A percentile compares a stretch with the other conserved stretches of the same genome.
phyloP scores from a whole-genome alignment of 2,797 vertebrate genomes.

The Muraenolepis orangiensis region DNA sequence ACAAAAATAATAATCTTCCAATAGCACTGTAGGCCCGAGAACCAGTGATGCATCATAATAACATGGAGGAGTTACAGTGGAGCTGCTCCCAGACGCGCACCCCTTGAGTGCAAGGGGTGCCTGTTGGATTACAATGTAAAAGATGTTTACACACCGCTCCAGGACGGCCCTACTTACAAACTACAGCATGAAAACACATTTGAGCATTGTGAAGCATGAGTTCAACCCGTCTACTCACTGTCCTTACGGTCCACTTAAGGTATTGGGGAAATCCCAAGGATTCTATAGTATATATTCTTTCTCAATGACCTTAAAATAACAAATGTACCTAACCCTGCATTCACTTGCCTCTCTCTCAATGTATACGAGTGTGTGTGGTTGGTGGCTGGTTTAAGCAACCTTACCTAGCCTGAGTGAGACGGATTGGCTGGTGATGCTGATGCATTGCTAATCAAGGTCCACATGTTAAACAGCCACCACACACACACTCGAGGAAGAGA shows the following conservation, averaged over 20 bases:
- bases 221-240: not conserved
- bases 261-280: not conserved
- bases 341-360: no score
- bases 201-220: not conserved
- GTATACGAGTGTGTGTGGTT: no score
- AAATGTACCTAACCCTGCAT: not conserved
- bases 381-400: no score
- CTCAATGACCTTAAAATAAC: not conserved
- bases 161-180: conserved; percentile 10
- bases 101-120: not conserved
- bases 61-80: not conserved
- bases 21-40: not conserved
- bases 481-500: no score
- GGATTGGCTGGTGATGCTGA: no score
- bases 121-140: not conserved
- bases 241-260: not conserved
- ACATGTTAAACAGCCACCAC: no score
- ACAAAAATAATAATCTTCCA: not conserved
- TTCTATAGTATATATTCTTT: not conserved
- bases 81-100: not conserved
- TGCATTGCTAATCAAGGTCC: no score
- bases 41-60: not conserved
- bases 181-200: not conserved
- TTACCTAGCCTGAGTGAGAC: no score
- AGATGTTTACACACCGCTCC: not conserved